Percentiles rank a stretch among this genome's conserved stretches.
phyloP scores from a whole-genome alignment of 2,888 invertebrate species.

The Podotricha telesiphe region DNA sequence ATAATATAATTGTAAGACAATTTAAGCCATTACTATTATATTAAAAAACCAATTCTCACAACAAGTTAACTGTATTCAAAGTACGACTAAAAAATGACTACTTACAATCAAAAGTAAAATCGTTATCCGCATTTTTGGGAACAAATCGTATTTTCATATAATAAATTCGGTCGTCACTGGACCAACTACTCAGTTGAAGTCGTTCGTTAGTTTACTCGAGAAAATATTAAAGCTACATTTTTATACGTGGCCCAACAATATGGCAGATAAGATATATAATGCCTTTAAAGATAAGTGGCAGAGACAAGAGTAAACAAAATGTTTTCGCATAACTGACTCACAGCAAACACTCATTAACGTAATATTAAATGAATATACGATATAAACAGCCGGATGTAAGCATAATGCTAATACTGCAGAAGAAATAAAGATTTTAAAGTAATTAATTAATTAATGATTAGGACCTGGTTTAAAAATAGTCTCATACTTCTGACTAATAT shows the following conservation, averaged over 20 bases:
- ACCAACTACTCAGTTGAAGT: constrained; percentile 66
- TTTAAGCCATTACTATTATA: no score
- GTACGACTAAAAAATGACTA: constrained; percentile 43
- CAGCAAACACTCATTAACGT: constrained; percentile 55
- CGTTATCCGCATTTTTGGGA: constrained; percentile 69
- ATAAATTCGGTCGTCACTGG: constrained; percentile 70
- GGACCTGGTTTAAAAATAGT: neutral
- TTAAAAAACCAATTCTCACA: constrained; percentile 4
- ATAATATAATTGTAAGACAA: no score
- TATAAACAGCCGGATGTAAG: constrained; percentile 68
- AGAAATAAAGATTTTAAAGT: constrained; percentile 51
- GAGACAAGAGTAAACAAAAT: constrained; percentile 67
- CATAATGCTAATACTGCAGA: constrained; percentile 49
- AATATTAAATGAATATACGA: constrained; percentile 52
- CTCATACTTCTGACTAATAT: no score
- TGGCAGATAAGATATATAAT: constrained; percentile 80
- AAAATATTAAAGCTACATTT: constrained; percentile 60
- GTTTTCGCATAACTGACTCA: constrained; percentile 80
- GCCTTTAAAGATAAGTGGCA: constrained; percentile 66
- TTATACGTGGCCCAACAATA: constrained; percentile 70
- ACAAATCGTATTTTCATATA: constrained; percentile 44
- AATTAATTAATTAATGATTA: constrained; percentile 22
- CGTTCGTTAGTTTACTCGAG: constrained; percentile 72
- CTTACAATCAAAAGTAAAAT: constrained; percentile 73
- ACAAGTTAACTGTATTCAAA: neutral